phyloP scores from a whole-genome alignment of 2,888 invertebrate genomes.

The Catocala fraxini region DNA sequence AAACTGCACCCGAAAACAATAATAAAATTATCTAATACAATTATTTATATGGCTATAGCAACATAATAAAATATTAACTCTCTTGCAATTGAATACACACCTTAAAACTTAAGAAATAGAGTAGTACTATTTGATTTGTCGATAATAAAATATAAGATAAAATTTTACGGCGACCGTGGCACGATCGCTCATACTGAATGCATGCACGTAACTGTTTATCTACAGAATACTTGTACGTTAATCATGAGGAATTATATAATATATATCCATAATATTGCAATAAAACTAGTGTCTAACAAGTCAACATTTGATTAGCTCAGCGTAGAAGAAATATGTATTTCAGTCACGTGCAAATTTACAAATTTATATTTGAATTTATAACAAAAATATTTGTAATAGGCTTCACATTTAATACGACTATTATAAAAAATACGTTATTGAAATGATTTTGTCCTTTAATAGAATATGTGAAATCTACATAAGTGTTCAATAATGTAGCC shows the following conservation, averaged over 20 bases:
- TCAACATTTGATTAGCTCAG: too few species aligned
- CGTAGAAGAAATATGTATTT: too few species aligned
- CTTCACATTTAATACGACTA: too few species aligned
- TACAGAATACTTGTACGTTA: constrained; percentile 19
- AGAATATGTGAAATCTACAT: too few species aligned
- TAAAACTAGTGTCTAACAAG: not conserved
- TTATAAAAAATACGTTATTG: too few species aligned
- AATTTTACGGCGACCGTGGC: not conserved
- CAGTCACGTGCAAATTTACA: too few species aligned
- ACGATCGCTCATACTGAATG: constrained; percentile 6
- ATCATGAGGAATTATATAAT: constrained; percentile 30
- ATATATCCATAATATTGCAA: constrained; percentile 14
- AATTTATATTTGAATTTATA: too few species aligned
- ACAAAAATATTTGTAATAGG: too few species aligned
- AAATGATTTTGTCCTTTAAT: too few species aligned
- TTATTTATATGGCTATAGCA: constrained; percentile 11
- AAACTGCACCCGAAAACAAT: too few species aligned
- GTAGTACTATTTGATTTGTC: constrained; percentile 19
- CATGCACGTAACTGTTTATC: constrained; percentile 14
- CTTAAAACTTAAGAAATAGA: constrained; percentile 7
- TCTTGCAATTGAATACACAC: constrained; percentile 20
- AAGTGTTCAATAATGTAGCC: too few species aligned
- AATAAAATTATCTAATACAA: too few species aligned
- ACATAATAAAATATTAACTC: constrained; percentile 35
- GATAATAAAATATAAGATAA: not conserved